Evolutionary conservation across 2,113 vertebrate species (phyloP).

Genomic region (Toxostoma redivivum): DNA sequence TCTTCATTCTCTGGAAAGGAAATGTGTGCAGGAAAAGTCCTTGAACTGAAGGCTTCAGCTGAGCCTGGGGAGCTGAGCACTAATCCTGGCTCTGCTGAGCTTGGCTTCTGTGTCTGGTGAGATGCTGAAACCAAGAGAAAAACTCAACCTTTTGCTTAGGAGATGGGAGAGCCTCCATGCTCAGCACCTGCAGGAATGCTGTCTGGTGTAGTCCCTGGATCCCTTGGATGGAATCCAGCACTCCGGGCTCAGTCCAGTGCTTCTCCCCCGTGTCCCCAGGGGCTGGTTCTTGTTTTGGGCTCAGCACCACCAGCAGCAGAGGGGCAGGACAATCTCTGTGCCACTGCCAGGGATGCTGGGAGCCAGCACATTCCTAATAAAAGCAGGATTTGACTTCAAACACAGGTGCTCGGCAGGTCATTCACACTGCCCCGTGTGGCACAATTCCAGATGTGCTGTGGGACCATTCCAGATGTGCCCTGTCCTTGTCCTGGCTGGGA

Average conservation of each 20-base stretch:
- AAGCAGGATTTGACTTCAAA: background rate
- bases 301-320: background rate
- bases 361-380: background rate
- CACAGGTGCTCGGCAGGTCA: background rate
- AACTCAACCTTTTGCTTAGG: background rate
- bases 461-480: background rate
- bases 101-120: rapidly evolving
- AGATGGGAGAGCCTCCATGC: rapidly evolving
- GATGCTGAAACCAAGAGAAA: background rate
- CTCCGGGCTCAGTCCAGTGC: rapidly evolving
- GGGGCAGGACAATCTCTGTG: background rate
- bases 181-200: rapidly evolving
- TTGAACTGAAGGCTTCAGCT: background rate
- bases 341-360: background rate
- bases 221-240: background rate
- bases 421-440: background rate
- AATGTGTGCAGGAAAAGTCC: background rate
- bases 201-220: background rate
- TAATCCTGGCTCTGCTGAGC: background rate
- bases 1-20: background rate
- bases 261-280: rapidly evolving
- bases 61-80: background rate
- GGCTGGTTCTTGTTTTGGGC: background rate
- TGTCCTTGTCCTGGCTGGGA: background rate
- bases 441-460: background rate